Percentiles rank a stretch among this genome's conserved stretches.
phyloP scores from a whole-genome alignment of 2,888 invertebrate species.

The Dioctria rufipes region DNA sequence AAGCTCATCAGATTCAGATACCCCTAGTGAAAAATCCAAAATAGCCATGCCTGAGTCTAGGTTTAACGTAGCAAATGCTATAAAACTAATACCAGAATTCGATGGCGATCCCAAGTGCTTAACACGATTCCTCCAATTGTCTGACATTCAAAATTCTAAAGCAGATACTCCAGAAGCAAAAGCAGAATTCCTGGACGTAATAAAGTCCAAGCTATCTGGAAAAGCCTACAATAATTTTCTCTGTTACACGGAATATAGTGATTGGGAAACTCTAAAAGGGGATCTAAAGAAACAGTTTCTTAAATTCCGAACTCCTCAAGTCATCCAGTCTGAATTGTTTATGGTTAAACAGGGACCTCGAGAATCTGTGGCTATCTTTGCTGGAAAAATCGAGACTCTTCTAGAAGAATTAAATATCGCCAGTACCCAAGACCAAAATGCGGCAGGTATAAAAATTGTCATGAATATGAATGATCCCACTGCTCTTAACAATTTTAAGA shows the following conservation, averaged over 20 bases:
- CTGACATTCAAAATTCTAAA: slow-evolving; percentile 1
- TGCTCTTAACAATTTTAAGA: background rate
- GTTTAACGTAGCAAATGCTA: slow-evolving; percentile 1
- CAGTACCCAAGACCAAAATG: background rate
- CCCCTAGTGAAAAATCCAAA: background rate
- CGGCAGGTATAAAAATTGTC: background rate
- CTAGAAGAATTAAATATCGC: slow-evolving; percentile 18
- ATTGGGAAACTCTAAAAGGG: background rate
- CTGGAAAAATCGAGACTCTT: background rate
- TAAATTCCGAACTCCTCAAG: background rate
- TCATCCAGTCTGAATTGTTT: background rate
- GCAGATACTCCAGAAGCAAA: background rate
- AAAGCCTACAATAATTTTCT: background rate
- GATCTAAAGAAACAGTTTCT: slow-evolving; percentile 25
- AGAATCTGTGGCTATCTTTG: background rate
- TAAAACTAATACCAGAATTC: slow-evolving; percentile 20
- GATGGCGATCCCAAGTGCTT: background rate
- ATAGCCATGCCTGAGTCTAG: background rate
- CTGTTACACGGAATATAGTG: background rate
- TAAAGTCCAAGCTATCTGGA: background rate
- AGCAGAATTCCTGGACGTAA: background rate
- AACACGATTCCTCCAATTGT: background rate
- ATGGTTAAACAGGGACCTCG: background rate
- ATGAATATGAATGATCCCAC: background rate
- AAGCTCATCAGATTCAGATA: background rate